Conservation (phyloP, 2,888 invertebrate species). For the Melipona bicolor region DNA sequence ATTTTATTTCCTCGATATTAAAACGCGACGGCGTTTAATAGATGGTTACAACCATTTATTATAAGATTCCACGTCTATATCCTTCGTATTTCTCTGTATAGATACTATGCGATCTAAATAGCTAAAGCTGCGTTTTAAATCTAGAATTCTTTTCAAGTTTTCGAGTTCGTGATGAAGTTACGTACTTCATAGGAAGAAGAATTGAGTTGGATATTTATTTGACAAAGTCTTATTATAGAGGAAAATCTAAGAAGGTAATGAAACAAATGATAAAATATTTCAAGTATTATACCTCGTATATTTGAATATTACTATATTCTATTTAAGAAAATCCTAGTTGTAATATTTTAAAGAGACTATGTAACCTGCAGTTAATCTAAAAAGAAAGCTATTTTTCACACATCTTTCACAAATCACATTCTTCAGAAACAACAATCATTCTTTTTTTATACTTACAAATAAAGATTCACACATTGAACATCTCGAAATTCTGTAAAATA, state of each 20-base stretch:
- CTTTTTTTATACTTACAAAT: neutral
- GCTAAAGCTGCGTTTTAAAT: neutral
- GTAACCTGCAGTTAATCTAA: no score
- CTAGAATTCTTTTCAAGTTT: no score
- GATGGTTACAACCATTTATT: neutral
- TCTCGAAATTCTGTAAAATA: neutral
- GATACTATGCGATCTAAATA: neutral
- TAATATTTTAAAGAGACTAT: no score
- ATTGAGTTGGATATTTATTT: neutral
- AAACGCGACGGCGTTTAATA: neutral
- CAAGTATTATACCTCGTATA: no score
- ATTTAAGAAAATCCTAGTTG: no score
- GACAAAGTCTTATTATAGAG: neutral
- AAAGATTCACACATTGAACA: neutral
- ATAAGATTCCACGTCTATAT: neutral
- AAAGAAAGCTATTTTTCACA: no score
- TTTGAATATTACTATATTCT: no score
- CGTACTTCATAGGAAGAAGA: neutral
- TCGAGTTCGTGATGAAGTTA: no score
- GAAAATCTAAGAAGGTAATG: no score
- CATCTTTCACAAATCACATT: no score
- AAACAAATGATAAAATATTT: no score
- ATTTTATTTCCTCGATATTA: slow-evolving; percentile 2
- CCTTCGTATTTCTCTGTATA: neutral
- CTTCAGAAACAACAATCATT: neutral